These are phyloP conservation scores for Caenorhabditis elegans DNA, from an alignment of 1,140 invertebrate species.

Conservation along the genomic window DNA sequence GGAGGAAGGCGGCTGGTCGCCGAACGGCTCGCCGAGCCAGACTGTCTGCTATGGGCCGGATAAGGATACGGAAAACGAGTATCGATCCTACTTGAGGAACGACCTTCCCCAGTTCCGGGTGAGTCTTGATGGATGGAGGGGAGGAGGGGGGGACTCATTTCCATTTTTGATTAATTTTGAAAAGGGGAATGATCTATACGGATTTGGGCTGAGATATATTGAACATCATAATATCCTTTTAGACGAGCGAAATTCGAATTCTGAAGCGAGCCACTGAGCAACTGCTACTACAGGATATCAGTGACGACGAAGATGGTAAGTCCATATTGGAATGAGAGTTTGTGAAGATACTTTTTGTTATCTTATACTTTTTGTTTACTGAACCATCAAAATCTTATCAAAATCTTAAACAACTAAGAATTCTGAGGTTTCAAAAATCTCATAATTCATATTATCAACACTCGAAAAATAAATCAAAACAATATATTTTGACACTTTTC, in stretches of 20 bases:
- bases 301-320: conserved; percentile 38
- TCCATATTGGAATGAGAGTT: background rate
- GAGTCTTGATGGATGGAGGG: background rate
- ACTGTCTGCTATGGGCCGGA: conserved; percentile 12
- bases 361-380: no score
- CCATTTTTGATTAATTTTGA: no score
- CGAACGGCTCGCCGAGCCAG: conserved; percentile 25
- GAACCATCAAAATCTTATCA: background rate
- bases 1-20: conserved; percentile 1
- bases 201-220: no score
- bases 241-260: conserved; percentile 16
- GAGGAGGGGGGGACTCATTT: no score
- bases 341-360: background rate
- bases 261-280: conserved; percentile 30
- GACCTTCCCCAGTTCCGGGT: background rate
- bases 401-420: no score
- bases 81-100: background rate
- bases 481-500: no score
- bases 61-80: background rate
- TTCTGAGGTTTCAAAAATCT: no score
- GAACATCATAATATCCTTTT: no score
- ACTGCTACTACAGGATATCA: conserved; percentile 22
- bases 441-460: no score
- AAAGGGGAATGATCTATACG: background rate
- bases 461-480: no score